Evolutionary conservation across 1,140 invertebrate species (phyloP).

Genomic region (Papilio helenus): DNA sequence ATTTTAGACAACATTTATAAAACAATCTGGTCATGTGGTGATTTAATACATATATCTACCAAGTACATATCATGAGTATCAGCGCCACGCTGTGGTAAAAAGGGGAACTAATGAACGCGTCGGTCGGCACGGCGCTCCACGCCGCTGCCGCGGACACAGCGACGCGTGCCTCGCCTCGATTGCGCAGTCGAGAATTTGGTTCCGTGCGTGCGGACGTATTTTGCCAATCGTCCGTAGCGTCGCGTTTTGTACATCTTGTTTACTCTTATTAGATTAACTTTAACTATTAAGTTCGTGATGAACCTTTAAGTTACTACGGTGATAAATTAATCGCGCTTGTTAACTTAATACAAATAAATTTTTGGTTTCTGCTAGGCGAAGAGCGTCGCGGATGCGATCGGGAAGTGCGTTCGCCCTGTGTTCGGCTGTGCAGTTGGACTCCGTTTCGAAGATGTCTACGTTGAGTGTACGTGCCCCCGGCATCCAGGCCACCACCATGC

Average conservation of each 20-base stretch:
- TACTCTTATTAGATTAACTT: slow-evolving; percentile 64
- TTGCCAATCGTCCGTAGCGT: slow-evolving; percentile 49
- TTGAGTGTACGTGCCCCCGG: slow-evolving; percentile 77
- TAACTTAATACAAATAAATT: slow-evolving; percentile 53
- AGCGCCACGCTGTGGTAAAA: slow-evolving; percentile 65
- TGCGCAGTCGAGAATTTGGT: slow-evolving; percentile 56
- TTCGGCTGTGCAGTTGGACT: slow-evolving; percentile 60
- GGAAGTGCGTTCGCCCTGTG: slow-evolving; percentile 63
- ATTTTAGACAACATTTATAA: not conserved
- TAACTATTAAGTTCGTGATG: slow-evolving; percentile 73
- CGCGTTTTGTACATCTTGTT: slow-evolving; percentile 70
- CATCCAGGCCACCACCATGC: slow-evolving; percentile 68
- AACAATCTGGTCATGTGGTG: not conserved
- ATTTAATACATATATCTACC: not conserved
- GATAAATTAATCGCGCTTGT: slow-evolving; percentile 46
- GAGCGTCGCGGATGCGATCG: slow-evolving; percentile 71
- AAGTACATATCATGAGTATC: slow-evolving; percentile 23
- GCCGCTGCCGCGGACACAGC: slow-evolving; percentile 41
- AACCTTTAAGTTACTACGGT: slow-evolving; percentile 57
- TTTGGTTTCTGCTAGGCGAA: slow-evolving; percentile 68
- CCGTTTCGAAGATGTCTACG: slow-evolving; percentile 72
- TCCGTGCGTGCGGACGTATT: slow-evolving; percentile 57
- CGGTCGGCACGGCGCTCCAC: slow-evolving; percentile 37
- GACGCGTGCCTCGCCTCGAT: slow-evolving; percentile 30
- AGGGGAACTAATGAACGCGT: slow-evolving; percentile 54